phyloP scores from a whole-genome alignment of 92 coral and sea anemone genomes.

The Porites cylindrica region DNA sequence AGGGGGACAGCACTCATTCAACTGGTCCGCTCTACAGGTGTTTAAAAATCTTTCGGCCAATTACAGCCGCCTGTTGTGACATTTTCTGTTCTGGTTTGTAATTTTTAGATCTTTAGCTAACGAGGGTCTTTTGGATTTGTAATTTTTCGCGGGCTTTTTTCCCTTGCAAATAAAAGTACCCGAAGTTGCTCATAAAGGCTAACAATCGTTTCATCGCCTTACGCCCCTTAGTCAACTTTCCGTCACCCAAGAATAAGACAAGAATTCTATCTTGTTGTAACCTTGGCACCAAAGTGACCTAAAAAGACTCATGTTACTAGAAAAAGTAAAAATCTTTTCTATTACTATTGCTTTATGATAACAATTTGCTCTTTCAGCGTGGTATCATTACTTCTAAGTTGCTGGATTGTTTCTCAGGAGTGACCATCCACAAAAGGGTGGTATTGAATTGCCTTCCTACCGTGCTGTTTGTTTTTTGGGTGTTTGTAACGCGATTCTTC shows the following conservation, averaged over 20 bases:
- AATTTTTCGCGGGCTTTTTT: slow-evolving; percentile 21
- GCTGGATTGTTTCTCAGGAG: background rate
- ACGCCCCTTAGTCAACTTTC: background rate
- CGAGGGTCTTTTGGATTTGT: slow-evolving; percentile 36
- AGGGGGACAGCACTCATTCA: slow-evolving; percentile 67
- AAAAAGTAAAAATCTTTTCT: background rate
- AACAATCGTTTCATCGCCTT: background rate
- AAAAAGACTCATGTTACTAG: background rate
- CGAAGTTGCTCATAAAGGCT: background rate
- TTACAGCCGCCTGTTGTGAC: slow-evolving; percentile 59
- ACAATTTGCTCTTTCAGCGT: too few relatives aligned
- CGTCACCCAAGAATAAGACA: background rate
- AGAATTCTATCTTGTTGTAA: slow-evolving; percentile 13
- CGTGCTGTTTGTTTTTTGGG: background rate
- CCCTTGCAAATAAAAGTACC: background rate
- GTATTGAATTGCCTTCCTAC: background rate
- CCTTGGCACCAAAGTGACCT: slow-evolving; percentile 31
- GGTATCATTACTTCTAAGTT: background rate
- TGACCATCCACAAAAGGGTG: background rate
- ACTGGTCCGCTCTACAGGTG: slow-evolving; percentile 90
- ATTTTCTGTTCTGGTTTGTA: slow-evolving; percentile 69
- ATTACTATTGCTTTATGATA: too few relatives aligned
- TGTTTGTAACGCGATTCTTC: background rate
- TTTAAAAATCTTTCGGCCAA: slow-evolving; percentile 74
- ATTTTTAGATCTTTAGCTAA: slow-evolving; percentile 77